phyloP scores from a whole-genome alignment of 2,888 invertebrate species.

The Lymantria dispar region DNA sequence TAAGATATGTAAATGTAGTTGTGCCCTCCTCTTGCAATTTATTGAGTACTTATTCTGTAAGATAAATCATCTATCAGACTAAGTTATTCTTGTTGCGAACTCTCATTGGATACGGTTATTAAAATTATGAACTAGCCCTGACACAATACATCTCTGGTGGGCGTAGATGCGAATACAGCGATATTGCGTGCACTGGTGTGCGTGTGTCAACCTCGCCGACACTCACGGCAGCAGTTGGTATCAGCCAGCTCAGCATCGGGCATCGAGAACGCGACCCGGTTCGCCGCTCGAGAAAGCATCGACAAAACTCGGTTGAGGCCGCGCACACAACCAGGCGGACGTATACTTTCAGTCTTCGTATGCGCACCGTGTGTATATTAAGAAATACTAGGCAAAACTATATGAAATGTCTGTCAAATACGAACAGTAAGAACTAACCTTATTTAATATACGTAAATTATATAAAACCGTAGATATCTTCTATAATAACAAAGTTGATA shows the following conservation, averaged over 20 bases:
- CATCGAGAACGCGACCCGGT: constrained; percentile 81
- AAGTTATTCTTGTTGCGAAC: constrained; percentile 24
- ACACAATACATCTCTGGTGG: constrained; percentile 48
- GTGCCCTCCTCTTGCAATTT: constrained; percentile 30
- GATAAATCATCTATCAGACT: constrained; percentile 22
- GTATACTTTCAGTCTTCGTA: constrained; percentile 69
- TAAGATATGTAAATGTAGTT: constrained; percentile 29
- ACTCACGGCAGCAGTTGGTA: constrained; percentile 33
- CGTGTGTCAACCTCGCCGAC: constrained; percentile 46
- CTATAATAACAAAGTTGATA: no score
- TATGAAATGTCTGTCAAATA: constrained; percentile 40
- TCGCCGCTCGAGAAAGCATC: constrained; percentile 81
- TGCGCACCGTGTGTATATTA: constrained; percentile 50
- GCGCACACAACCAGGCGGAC: constrained; percentile 61
- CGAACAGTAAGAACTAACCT: constrained; percentile 28
- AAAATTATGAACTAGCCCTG: constrained; percentile 61
- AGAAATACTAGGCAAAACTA: constrained; percentile 47
- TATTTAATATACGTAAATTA: constrained; percentile 3
- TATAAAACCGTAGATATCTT: no score
- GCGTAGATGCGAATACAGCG: constrained; percentile 43
- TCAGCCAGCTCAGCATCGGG: constrained; percentile 56
- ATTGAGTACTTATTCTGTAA: constrained; percentile 20
- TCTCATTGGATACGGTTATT: constrained; percentile 32
- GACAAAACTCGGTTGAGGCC: constrained; percentile 82
- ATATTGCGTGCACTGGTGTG: constrained; percentile 38